These are phyloP conservation scores for Sesamia inferens DNA, from an alignment of 2,888 invertebrate genomes.

Conservation along the genomic window DNA sequence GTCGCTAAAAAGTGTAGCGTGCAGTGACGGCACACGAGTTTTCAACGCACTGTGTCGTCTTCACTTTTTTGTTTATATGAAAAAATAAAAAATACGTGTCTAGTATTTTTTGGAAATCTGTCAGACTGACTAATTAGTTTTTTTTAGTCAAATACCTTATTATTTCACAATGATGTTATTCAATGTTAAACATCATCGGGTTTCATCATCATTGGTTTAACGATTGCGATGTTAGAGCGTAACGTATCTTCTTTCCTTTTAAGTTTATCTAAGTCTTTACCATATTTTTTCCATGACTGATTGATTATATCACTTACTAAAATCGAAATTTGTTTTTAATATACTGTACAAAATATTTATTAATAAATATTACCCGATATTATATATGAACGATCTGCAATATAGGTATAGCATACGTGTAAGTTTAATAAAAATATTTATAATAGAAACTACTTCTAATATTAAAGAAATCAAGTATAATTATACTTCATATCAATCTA, in stretches of 20 bases:
- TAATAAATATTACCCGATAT: slow-evolving; percentile 26
- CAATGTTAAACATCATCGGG: too few species aligned
- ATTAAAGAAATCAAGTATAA: slow-evolving; percentile 29
- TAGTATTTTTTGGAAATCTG: too few species aligned
- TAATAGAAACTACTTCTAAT: slow-evolving; percentile 24
- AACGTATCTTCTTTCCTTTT: neutral
- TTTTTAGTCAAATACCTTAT: too few species aligned
- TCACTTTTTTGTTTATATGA: too few species aligned
- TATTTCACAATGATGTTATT: too few species aligned
- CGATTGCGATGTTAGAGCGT: neutral
- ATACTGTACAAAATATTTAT: slow-evolving; percentile 33
- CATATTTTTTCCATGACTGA: slow-evolving; percentile 36
- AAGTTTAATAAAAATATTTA: slow-evolving; percentile 23
- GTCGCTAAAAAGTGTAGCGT: too few species aligned
- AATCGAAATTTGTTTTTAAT: slow-evolving; percentile 11
- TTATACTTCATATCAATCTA: slow-evolving; percentile 47
- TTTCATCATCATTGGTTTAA: too few species aligned
- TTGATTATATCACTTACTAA: slow-evolving; percentile 11
- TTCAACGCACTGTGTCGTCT: too few species aligned
- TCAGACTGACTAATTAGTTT: too few species aligned
- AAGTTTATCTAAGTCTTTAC: slow-evolving; percentile 4
- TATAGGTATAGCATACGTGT: slow-evolving; percentile 29
- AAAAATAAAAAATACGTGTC: too few species aligned
- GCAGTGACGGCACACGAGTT: too few species aligned
- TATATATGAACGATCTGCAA: slow-evolving; percentile 54